Conservation (phyloP, 2,888 invertebrate genomes). For the Eurois occulta region DNA sequence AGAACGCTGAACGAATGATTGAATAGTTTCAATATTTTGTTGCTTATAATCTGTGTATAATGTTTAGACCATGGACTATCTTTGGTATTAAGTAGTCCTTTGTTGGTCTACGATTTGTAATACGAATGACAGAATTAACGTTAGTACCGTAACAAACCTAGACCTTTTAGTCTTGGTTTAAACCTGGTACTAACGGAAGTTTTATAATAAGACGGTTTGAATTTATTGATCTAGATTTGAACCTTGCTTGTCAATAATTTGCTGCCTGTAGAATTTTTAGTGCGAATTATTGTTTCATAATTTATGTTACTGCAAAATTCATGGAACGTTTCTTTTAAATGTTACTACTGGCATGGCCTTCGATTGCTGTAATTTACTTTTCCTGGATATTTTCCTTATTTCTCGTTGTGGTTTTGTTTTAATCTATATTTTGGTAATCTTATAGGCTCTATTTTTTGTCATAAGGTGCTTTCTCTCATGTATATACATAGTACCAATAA, state of each 20-base stretch:
- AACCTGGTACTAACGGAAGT: no score
- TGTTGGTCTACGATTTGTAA: no score
- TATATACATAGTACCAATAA: no score
- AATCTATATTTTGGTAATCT: neutral
- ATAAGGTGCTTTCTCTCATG: neutral
- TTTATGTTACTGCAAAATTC: constrained; percentile 35
- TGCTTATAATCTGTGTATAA: no score
- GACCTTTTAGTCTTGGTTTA: no score
- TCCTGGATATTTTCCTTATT: neutral
- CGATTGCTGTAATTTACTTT: no score
- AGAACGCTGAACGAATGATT: no score
- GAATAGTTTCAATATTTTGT: no score
- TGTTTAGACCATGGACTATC: no score
- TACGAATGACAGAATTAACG: no score
- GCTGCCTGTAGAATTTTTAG: constrained; percentile 33
- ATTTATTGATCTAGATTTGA: constrained; percentile 56
- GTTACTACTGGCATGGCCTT: neutral
- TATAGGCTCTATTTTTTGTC: neutral
- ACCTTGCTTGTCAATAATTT: constrained; percentile 24
- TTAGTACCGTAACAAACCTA: no score
- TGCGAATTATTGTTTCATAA: constrained; percentile 46
- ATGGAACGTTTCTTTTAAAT: constrained; percentile 34
- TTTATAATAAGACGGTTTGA: constrained; percentile 28
- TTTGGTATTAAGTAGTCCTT: no score
- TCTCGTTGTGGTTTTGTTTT: neutral